phyloP scores from a whole-genome alignment of 2,888 invertebrate genomes.

The Callosobruchus maculatus region DNA sequence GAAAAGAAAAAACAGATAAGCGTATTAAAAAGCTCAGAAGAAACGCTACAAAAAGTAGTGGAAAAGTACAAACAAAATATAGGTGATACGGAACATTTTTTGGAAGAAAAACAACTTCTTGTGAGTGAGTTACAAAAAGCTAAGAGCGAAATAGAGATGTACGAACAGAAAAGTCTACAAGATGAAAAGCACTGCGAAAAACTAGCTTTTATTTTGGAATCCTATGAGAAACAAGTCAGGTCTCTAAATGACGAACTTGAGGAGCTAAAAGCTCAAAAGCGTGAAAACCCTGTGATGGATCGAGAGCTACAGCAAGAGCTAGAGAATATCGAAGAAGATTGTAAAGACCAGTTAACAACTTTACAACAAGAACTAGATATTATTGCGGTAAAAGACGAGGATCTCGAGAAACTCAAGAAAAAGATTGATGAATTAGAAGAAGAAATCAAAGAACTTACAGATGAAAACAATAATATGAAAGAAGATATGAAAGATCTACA shows the following conservation, averaged over 20 bases:
- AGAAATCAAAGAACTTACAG: constrained; percentile 7
- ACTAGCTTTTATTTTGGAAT: constrained; percentile 29
- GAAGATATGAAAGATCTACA: constrained; percentile 14
- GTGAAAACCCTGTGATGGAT: constrained; percentile 12
- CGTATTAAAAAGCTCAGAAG: constrained; percentile 28
- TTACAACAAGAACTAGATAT: neutral
- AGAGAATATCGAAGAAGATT: constrained; percentile 11
- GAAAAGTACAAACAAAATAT: constrained; percentile 35
- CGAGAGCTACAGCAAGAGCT: constrained; percentile 14
- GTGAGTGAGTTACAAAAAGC: constrained; percentile 31
- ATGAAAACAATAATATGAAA: neutral
- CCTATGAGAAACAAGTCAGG: constrained; percentile 33
- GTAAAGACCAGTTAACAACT: constrained; percentile 1
- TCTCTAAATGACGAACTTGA: constrained; percentile 42
- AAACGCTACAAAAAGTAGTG: constrained; percentile 26
- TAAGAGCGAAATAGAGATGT: constrained; percentile 21
- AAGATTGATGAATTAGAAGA: constrained; percentile 16
- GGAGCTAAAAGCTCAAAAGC: constrained; percentile 19
- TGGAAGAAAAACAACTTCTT: constrained; percentile 39
- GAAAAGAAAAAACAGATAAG: constrained; percentile 34
- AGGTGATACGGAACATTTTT: constrained; percentile 35
- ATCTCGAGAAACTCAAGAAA: constrained; percentile 13
- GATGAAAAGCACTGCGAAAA: constrained; percentile 31
- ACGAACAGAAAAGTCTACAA: constrained; percentile 27
- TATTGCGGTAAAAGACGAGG: neutral